Percentiles rank a stretch among this genome's conserved stretches.
phyloP scores from a whole-genome alignment of 2,797 vertebrate species.

The Acrossocheilus fasciatus region DNA sequence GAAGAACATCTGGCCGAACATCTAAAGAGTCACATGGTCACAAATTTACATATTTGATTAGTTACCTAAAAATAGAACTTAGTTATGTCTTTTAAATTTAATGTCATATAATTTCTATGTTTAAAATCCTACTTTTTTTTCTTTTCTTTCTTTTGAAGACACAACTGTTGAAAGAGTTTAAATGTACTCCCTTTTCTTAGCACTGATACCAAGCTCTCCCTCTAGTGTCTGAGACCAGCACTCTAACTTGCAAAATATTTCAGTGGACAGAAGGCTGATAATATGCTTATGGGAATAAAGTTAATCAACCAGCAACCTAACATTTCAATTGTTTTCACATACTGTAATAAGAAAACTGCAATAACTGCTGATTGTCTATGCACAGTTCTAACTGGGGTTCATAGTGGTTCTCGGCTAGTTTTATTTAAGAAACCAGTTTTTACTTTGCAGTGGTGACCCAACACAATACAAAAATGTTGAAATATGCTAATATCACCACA shows the following conservation, averaged over 20 bases:
- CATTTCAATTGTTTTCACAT: not conserved
- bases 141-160: not conserved
- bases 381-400: not conserved
- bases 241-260: slow-evolving; percentile 14
- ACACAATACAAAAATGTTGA: not conserved
- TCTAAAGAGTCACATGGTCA: not conserved
- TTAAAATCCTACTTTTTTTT: not conserved
- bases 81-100: not conserved
- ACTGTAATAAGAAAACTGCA: not conserved
- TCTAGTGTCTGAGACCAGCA: slow-evolving; percentile 58
- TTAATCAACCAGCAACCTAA: not conserved
- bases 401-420: not conserved
- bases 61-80: not conserved
- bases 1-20: not conserved
- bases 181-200: slow-evolving; percentile 1
- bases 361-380: not conserved
- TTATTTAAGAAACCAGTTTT: not conserved
- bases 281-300: slow-evolving; percentile 1
- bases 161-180: not conserved
- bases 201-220: slow-evolving; percentile 58
- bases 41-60: not conserved
- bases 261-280: not conserved
- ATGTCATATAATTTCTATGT: not conserved
- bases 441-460: not conserved
- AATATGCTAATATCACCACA: not conserved